phyloP scores from a whole-genome alignment of 92 coral and sea anemone species.

The Anthopleura xanthogrammica region DNA sequence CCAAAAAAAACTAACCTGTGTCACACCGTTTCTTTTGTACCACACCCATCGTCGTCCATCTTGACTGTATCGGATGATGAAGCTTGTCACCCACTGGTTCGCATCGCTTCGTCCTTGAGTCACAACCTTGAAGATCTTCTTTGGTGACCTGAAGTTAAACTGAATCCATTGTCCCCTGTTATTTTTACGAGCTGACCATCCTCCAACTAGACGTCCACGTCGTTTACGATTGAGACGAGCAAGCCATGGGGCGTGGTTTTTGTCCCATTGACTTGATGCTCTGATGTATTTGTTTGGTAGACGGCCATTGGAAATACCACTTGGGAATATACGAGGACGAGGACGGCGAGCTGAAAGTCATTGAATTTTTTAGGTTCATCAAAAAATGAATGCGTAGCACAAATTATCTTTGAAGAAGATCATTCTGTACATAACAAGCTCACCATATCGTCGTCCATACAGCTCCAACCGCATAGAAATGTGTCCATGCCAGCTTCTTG shows the following conservation, averaged over 20 bases:
- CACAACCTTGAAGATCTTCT: no score
- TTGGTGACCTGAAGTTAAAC: no score
- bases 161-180: no score
- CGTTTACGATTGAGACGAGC: slow-evolving; percentile 52
- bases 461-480: slow-evolving; percentile 59
- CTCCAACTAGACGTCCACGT: slow-evolving; percentile 34
- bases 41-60: slow-evolving; percentile 45
- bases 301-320: slow-evolving; percentile 19
- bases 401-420: no score
- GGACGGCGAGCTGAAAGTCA: slow-evolving; percentile 32
- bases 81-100: no score
- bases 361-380: not conserved
- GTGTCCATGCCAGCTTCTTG: slow-evolving; percentile 47
- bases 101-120: no score
- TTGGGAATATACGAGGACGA: slow-evolving; percentile 32
- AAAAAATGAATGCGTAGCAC: not conserved
- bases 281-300: slow-evolving; percentile 61
- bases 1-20: not conserved
- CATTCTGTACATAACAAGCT: not conserved
- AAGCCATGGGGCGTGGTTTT: slow-evolving; percentile 53
- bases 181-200: no score
- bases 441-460: slow-evolving; percentile 46
- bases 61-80: slow-evolving; percentile 51
- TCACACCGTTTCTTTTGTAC: slow-evolving; percentile 38
- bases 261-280: slow-evolving; percentile 57